Base-by-base conservation (phyloP, 2,797 vertebrate species). In the Austrolebias charrua region DNA sequence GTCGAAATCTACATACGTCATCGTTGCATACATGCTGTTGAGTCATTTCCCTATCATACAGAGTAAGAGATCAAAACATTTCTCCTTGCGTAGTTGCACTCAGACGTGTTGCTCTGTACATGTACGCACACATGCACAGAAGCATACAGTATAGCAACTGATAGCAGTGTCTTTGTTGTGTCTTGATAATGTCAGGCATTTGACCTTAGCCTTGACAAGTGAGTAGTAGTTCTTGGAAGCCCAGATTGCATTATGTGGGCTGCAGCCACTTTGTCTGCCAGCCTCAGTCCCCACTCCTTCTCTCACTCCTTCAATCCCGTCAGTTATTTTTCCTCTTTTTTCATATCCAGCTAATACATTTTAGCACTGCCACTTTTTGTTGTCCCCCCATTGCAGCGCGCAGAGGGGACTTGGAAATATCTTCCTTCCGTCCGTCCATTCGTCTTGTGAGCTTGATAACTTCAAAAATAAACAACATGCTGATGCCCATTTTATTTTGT, bases 141-240 rank as follows among this genome's bases (percentile, higher is more conserved):
- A 40, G 55, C 63, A 72, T 81, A 86, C 72, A 81, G 74, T 76
- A 75, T 50, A 66, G 78, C 18, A 42, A 62, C 75, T 60, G 85
- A 86, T 86, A 81, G 81, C 76, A 49, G 66, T 51, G 80, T 86
- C 85, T 88, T 88, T 87, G 84, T 89, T 88, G 80, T 85, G 89
- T 88, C 87, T 89, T 75, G 78, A 79, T 87, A 84, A 78, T 80
- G 78, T 87, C 83, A 85, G 79, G 68, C 84, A 75, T 88, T 86
- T 86, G 89, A 86, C 87, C 88, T 87, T 83, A 81, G 80, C 81
- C 87, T 89, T 86, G 84, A 82, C 80, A 74, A 86, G 82, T 64
- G 78, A 64, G 69, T 64, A 48, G 70, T 74, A 65, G 77, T 82
- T 83, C 76, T 85, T 78, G 75, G 76, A 82, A 84, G 58, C 76